A percentile compares a stretch with the other conserved stretches of the same genome.
Conservation (phyloP, 2,113 vertebrate species). For the Nyctereutes procyonoides region DNA sequence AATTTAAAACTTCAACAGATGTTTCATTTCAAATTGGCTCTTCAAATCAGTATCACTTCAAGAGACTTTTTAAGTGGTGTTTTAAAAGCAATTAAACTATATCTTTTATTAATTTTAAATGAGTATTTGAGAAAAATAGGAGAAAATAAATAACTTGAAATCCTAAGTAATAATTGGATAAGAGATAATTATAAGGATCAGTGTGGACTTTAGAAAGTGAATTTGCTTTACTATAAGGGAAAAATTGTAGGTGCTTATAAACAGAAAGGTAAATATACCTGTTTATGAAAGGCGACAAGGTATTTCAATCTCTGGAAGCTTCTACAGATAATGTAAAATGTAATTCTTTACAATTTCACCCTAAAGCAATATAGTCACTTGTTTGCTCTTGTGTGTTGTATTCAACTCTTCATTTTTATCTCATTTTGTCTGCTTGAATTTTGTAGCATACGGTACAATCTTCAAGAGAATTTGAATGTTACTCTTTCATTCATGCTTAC, state of each 20-base stretch:
- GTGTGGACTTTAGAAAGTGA: constrained; percentile 41
- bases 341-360: background rate
- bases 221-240: constrained; percentile 21
- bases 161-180: constrained; percentile 34
- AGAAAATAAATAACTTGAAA: background rate
- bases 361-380: background rate
- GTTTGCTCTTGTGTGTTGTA: constrained; percentile 35
- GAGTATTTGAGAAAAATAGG: background rate
- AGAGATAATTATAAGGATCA: constrained; percentile 21
- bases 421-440: constrained; percentile 65
- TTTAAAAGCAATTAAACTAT: constrained; percentile 47
- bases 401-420: constrained; percentile 45
- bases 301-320: constrained; percentile 56
- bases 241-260: background rate
- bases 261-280: constrained; percentile 7
- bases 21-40: constrained; percentile 36
- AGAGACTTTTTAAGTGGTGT: background rate
- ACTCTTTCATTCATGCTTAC: background rate
- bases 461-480: constrained; percentile 29
- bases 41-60: background rate
- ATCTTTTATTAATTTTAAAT: constrained; percentile 36
- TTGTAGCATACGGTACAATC: background rate
- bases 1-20: constrained; percentile 35
- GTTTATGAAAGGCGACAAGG: constrained; percentile 11
- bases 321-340: constrained; percentile 32